These are phyloP conservation scores for Brenthis hecate DNA, from an alignment of 2,888 invertebrate genomes.

Conservation along the genomic window DNA sequence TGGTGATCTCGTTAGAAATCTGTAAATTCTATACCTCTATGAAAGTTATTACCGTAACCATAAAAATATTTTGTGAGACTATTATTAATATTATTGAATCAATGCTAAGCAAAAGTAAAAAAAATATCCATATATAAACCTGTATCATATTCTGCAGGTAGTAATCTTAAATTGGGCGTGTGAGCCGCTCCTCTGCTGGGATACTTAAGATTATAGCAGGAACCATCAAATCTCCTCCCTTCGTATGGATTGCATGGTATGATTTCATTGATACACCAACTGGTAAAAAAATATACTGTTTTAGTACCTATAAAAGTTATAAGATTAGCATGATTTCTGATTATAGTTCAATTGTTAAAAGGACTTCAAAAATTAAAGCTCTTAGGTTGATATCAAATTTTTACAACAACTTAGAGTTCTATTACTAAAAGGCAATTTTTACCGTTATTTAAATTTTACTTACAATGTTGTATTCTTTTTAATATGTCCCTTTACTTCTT, in stretches of 20 bases:
- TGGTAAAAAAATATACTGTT: constrained; percentile 30
- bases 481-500: constrained; percentile 51
- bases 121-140: constrained; percentile 43
- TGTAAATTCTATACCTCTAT: too few relatives aligned
- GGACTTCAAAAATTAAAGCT: too few relatives aligned
- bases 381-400: too few relatives aligned
- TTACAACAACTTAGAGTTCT: too few relatives aligned
- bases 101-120: neutral
- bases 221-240: constrained; percentile 60
- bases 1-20: too few relatives aligned
- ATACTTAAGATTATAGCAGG: constrained; percentile 61
- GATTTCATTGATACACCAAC: constrained; percentile 62
- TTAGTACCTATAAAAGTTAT: too few relatives aligned
- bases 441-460: neutral
- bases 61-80: too few relatives aligned
- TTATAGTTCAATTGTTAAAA: too few relatives aligned
- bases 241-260: constrained; percentile 58
- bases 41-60: too few relatives aligned
- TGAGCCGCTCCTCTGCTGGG: constrained; percentile 56
- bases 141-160: constrained; percentile 55
- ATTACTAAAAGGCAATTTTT: too few relatives aligned
- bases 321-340: too few relatives aligned
- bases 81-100: too few relatives aligned
- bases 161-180: constrained; percentile 56
- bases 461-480: constrained; percentile 34